Percentiles rank a stretch among this genome's conserved stretches.
Conservation (phyloP, 2,797 vertebrate genomes). For the Enteromius trimaculatus region DNA sequence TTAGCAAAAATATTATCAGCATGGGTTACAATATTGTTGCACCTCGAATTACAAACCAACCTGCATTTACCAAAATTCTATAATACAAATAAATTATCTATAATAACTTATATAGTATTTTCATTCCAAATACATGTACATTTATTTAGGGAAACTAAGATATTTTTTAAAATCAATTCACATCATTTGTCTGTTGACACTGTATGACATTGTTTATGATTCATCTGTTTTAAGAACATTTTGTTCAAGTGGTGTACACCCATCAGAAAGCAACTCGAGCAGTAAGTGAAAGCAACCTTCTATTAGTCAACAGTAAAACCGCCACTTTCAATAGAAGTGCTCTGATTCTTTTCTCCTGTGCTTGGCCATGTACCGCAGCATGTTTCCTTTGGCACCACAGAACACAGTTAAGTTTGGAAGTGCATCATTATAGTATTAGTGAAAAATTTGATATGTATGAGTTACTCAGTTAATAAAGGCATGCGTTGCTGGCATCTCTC, state of each 20-base stretch:
- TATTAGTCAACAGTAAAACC: constrained; percentile 26
- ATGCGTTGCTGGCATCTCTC: constrained; percentile 38
- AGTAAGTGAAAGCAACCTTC: constrained; percentile 6
- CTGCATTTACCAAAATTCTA: neutral
- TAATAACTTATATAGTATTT: neutral
- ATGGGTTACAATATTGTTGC: neutral
- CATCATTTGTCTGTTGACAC: neutral
- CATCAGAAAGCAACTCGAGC: constrained; percentile 18
- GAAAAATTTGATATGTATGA: constrained; percentile 46
- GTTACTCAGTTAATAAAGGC: constrained; percentile 42
- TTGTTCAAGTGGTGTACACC: constrained; percentile 28
- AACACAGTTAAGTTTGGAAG: constrained; percentile 44
- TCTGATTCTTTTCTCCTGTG: constrained; percentile 40
- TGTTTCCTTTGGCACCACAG: constrained; percentile 52
- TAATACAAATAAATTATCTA: neutral
- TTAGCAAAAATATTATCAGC: neutral
- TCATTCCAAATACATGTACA: neutral
- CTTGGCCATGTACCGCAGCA: constrained; percentile 36
- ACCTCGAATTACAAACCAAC: neutral
- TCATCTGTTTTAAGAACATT: constrained; percentile 37
- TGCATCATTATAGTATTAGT: constrained; percentile 48
- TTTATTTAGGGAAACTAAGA: neutral
- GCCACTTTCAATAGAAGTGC: constrained; percentile 21
- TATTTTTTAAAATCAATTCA: neutral
- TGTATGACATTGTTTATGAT: constrained; percentile 18